Evolutionary conservation across 1,140 invertebrate genomes (phyloP).

Genomic region (Semibalanus balanoides): DNA sequence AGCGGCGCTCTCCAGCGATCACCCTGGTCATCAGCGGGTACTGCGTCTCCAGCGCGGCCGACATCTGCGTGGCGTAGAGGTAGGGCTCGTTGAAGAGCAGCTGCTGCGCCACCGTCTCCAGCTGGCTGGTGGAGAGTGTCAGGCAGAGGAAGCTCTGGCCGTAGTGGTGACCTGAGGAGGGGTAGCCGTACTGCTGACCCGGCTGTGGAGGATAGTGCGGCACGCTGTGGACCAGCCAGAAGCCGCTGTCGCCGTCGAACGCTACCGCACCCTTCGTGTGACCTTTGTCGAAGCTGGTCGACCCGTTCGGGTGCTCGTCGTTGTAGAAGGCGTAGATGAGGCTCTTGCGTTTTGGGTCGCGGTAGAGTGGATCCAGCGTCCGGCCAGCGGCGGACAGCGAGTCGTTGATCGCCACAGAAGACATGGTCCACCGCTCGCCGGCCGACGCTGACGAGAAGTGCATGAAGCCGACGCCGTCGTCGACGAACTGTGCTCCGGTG

Average conservation of each 20-base stretch:
- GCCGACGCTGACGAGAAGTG: constrained; percentile 47
- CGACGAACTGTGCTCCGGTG: constrained; percentile 38
- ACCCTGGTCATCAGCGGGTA: constrained; percentile 46
- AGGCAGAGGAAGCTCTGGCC: constrained; percentile 82
- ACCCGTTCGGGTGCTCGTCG: constrained; percentile 54
- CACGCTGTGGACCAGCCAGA: constrained; percentile 85
- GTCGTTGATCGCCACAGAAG: constrained; percentile 46
- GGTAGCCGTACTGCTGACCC: constrained; percentile 49
- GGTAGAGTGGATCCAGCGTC: constrained; percentile 51
- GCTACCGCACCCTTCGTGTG: constrained; percentile 73
- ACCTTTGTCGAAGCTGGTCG: constrained; percentile 40
- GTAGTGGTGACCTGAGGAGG: constrained; percentile 48
- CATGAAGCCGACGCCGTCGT: constrained; percentile 50
- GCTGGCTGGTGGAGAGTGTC: constrained; percentile 43
- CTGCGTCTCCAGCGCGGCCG: constrained; percentile 31
- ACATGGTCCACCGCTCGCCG: constrained; percentile 48
- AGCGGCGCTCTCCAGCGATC: constrained; percentile 42
- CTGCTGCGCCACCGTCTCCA: constrained; percentile 54
- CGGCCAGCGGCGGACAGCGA: constrained; percentile 53
- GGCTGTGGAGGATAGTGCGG: constrained; percentile 58
- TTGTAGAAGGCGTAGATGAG: constrained; percentile 55
- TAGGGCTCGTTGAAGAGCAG: constrained; percentile 60
- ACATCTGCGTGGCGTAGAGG: constrained; percentile 45
- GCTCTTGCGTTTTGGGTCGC: constrained; percentile 24
- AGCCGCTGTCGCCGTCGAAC: constrained; percentile 50